Evolutionary conservation across 2,113 vertebrate genomes (phyloP).

Genomic region (Caranx ignobilis): DNA sequence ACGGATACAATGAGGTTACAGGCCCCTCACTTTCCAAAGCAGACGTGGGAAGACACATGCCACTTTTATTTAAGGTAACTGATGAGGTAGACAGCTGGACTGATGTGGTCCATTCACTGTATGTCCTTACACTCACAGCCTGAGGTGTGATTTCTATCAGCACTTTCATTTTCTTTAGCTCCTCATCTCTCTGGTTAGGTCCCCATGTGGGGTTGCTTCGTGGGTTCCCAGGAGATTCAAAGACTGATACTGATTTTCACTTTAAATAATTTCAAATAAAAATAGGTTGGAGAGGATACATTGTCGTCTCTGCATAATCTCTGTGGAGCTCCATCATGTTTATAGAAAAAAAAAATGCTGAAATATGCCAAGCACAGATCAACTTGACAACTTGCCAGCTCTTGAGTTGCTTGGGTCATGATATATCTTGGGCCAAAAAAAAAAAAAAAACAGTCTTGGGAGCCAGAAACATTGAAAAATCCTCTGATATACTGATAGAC

Average conservation of each 20-base stretch:
- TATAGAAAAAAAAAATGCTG: background rate
- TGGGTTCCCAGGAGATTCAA: slow-evolving; percentile 16
- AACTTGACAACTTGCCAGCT: slow-evolving; percentile 29
- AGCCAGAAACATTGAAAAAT: slow-evolving; percentile 18
- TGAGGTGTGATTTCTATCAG: slow-evolving; percentile 52
- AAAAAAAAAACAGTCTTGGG: background rate
- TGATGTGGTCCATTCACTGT: slow-evolving; percentile 44
- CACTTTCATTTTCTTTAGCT: slow-evolving; percentile 53
- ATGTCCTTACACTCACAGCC: slow-evolving; percentile 28
- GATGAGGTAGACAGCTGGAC: slow-evolving; percentile 59
- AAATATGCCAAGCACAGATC: slow-evolving; percentile 11
- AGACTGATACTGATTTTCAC: slow-evolving; percentile 23
- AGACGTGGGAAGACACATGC: slow-evolving; percentile 43
- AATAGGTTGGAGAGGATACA: background rate
- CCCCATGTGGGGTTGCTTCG: slow-evolving; percentile 2
- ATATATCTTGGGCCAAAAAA: slow-evolving; percentile 15
- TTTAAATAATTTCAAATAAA: slow-evolving; percentile 48
- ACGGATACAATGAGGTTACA: slow-evolving; percentile 58
- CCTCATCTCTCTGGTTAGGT: slow-evolving; percentile 3
- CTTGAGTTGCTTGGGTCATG: slow-evolving; percentile 37
- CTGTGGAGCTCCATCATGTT: background rate
- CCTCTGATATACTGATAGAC: slow-evolving; percentile 4
- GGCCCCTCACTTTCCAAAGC: slow-evolving; percentile 30
- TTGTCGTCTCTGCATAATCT: slow-evolving; percentile 12
- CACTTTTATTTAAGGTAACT: slow-evolving; percentile 68